Base-by-base conservation (phyloP, 2,113 vertebrate species). In the Oostethus manadensis region DNA sequence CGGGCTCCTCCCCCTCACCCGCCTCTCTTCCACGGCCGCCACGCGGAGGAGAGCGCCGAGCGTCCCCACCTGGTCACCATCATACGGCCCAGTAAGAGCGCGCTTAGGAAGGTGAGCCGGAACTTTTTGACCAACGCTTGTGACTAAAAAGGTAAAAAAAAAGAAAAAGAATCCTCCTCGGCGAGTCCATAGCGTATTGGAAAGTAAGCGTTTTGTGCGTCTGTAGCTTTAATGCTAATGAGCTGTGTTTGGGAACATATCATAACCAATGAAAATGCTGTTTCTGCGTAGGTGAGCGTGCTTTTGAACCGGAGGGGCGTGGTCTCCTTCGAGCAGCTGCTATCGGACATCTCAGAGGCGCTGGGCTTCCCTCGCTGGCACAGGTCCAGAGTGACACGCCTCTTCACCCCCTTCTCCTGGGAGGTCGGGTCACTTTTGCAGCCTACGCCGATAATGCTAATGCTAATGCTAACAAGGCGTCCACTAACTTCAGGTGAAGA, bases 281-380 rank as follows among this genome's bases (percentile, higher is more conserved):
- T 29, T 33, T 2, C 16, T 44, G 66, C 17, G 64, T 3, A 88
- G 87, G 77, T 88, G 9, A 87, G 85, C 0, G 82, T 98, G 69
- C 91, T 98, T 46, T 88, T 98, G 56, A 97, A 96, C 76, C 89
- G 91, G n/a, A 90, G 92, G 17, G 94, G 93, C 0, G 92, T 94
- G 45, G 93, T 94, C 84, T 94, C 93, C 0, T 97, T 94, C 42
- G 95, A 98, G 62, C 94, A 97, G 66, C 88, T 98, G 59, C 53
- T 94, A 50, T 83, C 89, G 1, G 95, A 98, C 66, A 88, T 98
- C 66, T 98, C 96, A 0, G 96, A 98, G 83, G 94, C 94, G 11
- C 62, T 98, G 85, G 95, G 96, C 23, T 93, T 94, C 71, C 94
- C 94, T 8, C 88, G 84, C 0, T 96, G 96, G 94, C 95, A 94